These are phyloP conservation scores for Strix aluco DNA, from an alignment of 2,113 vertebrate species.

Conservation along the genomic window DNA sequence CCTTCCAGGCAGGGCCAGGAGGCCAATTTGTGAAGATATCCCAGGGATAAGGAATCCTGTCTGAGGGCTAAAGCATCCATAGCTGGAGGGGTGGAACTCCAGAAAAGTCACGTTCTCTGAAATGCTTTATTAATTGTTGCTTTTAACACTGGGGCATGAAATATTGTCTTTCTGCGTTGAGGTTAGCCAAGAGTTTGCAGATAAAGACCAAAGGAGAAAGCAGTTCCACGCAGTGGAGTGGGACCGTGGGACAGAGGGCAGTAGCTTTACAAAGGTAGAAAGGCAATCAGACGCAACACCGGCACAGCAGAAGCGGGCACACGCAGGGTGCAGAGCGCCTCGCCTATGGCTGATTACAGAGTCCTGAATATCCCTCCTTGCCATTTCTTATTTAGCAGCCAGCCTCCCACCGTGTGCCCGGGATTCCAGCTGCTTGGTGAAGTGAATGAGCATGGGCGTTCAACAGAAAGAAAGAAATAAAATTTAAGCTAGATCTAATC, in stretches of 20 bases:
- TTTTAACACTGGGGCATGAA: not conserved
- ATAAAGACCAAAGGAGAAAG: not conserved
- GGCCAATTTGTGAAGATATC: not conserved
- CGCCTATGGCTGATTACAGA: not conserved
- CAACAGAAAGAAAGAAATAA: not conserved
- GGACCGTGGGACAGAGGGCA: not conserved
- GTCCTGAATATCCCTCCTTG: not conserved
- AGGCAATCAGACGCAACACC: not conserved
- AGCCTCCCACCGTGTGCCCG: not conserved
- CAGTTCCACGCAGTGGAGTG: fast-evolving
- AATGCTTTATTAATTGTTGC: not conserved
- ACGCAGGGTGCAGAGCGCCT: not conserved
- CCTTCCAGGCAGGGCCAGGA: not conserved
- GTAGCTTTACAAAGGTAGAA: not conserved
- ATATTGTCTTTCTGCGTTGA: not conserved
- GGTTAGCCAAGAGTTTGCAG: no score
- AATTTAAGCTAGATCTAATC: not conserved
- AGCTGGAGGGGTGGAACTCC: not conserved
- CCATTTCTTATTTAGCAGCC: not conserved
- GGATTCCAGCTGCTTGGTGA: slow-evolving; percentile 1
- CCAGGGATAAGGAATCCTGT: not conserved
- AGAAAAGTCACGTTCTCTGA: not conserved
- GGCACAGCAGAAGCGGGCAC: not conserved
- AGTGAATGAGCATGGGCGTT: not conserved
- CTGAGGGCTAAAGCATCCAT: not conserved